Evolutionary conservation across 2,797 vertebrate genomes (phyloP).

Genomic region (Gadopsis marmoratus): DNA sequence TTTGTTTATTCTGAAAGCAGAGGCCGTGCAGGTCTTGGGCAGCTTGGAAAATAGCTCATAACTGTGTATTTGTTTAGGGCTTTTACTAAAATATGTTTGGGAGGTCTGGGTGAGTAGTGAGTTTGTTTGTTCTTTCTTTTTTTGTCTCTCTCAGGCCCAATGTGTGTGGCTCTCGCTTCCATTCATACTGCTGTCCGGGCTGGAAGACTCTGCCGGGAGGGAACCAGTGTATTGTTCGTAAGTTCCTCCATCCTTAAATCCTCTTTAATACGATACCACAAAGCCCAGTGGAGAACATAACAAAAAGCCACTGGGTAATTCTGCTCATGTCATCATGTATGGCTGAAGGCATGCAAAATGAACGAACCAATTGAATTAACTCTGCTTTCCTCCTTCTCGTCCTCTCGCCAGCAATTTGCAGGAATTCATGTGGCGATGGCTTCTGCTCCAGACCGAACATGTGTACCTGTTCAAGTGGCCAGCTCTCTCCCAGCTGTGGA

Average conservation of each 20-base stretch:
- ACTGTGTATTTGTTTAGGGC: slow-evolving; percentile 62
- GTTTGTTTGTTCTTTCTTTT: slow-evolving; percentile 63
- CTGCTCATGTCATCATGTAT: background rate
- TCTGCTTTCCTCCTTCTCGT: background rate
- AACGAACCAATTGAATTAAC: background rate
- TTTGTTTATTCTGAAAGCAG: slow-evolving; percentile 67
- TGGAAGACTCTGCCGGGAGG: slow-evolving; percentile 98
- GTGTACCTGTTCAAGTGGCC: slow-evolving; percentile 93
- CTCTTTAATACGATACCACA: slow-evolving; percentile 12
- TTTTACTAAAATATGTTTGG: slow-evolving; percentile 60
- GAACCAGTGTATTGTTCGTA: slow-evolving; percentile 99
- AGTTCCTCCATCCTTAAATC: slow-evolving; percentile 81
- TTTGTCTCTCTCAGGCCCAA: slow-evolving; percentile 89
- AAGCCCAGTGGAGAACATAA: slow-evolving; percentile 5
- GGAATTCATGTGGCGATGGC: slow-evolving; percentile 92
- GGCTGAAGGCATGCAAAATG: background rate
- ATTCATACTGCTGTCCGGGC: slow-evolving; percentile 98
- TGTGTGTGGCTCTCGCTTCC: slow-evolving; percentile 98
- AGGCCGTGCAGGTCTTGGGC: slow-evolving; percentile 32
- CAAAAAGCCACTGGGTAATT: slow-evolving; percentile 17
- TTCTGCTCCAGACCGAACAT: slow-evolving; percentile 97
- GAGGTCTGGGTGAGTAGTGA: slow-evolving; percentile 48
- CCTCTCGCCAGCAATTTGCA: slow-evolving; percentile 89
- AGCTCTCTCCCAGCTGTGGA: slow-evolving; percentile 93
- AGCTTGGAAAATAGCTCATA: slow-evolving; percentile 57